These are phyloP conservation scores for Alca torda DNA, from an alignment of 2,797 vertebrate species.

Conservation along the genomic window DNA sequence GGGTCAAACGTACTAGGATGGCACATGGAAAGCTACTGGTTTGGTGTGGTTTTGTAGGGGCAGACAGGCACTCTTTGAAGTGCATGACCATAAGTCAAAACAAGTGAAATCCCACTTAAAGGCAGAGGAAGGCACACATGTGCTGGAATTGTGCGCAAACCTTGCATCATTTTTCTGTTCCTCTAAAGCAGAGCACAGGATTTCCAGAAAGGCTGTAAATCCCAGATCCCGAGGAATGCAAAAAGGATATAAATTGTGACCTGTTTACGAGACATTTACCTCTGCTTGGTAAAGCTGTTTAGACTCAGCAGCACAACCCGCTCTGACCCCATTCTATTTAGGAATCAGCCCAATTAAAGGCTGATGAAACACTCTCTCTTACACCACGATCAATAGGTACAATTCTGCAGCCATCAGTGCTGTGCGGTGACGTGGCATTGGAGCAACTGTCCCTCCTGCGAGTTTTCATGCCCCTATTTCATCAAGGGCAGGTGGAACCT, in stretches of 20 bases:
- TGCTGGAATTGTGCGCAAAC: neutral
- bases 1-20: neutral
- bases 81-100: neutral
- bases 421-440: neutral
- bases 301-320: slow-evolving; percentile 36
- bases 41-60: neutral
- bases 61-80: neutral
- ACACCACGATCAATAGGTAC: slow-evolving; percentile 49
- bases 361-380: slow-evolving; percentile 61
- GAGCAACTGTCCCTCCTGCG: neutral
- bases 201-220: neutral
- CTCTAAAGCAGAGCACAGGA: neutral
- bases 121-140: neutral
- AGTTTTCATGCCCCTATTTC: neutral
- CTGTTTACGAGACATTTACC: slow-evolving; percentile 20
- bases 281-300: slow-evolving; percentile 14
- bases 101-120: neutral
- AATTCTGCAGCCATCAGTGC: slow-evolving; percentile 41
- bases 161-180: neutral
- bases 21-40: neutral
- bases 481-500: neutral
- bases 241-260: neutral
- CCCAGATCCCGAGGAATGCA: neutral
- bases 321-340: slow-evolving; percentile 56
- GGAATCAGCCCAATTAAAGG: slow-evolving; percentile 61